phyloP scores from a whole-genome alignment of 2,113 vertebrate species.

The Nycticorax nycticorax region DNA sequence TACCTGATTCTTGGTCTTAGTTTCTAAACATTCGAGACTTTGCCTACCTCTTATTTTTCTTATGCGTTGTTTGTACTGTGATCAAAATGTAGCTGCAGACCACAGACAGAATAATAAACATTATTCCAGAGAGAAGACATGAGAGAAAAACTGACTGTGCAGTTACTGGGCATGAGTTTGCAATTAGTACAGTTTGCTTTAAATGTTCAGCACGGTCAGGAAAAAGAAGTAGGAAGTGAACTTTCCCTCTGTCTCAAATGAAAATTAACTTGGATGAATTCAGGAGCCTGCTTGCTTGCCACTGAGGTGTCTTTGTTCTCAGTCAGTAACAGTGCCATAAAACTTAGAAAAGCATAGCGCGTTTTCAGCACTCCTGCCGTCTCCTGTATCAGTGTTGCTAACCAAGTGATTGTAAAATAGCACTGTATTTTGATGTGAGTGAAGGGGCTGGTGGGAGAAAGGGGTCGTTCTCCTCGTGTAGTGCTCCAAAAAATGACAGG shows the following conservation, averaged over 20 bases:
- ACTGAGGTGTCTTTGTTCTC: background rate
- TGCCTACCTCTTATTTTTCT: background rate
- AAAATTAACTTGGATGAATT: conserved; percentile 13
- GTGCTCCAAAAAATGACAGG: background rate
- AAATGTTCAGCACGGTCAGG: background rate
- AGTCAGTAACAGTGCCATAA: background rate
- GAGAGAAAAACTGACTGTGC: background rate
- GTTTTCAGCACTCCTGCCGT: background rate
- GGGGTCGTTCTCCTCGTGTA: background rate
- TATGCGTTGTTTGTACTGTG: background rate
- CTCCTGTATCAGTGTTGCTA: background rate
- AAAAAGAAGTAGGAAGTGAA: conserved; percentile 1
- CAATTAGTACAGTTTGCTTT: background rate
- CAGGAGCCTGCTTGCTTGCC: background rate
- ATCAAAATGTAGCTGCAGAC: background rate
- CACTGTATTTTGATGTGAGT: background rate
- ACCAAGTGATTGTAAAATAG: background rate
- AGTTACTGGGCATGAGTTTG: background rate
- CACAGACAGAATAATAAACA: background rate
- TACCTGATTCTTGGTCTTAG: background rate
- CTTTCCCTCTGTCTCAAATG: background rate
- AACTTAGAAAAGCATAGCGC: background rate
- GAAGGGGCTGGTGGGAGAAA: background rate
- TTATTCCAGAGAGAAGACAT: background rate
- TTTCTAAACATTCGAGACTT: background rate